Percentiles rank a stretch among this genome's conserved stretches.
Conservation (phyloP, 2,888 invertebrate species). For the Galerucella calmariensis region DNA sequence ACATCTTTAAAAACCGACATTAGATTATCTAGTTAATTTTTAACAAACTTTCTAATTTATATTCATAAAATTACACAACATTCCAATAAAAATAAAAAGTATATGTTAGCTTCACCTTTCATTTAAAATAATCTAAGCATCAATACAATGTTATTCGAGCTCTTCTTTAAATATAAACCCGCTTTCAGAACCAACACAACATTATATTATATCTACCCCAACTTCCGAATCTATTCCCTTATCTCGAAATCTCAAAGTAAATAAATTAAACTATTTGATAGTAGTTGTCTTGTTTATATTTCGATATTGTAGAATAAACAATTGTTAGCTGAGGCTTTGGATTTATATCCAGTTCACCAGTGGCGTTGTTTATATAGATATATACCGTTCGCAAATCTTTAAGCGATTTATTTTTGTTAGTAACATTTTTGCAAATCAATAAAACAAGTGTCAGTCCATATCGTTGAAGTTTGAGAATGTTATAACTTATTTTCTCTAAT, state of each 20-base stretch:
- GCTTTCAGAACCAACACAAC: constrained; percentile 6
- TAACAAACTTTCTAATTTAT: not conserved
- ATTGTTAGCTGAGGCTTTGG: constrained; percentile 41
- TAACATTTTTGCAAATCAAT: too few species aligned
- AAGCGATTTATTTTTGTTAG: too few species aligned
- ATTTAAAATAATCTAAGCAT: not conserved
- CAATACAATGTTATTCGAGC: not conserved
- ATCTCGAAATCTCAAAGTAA: constrained; percentile 41
- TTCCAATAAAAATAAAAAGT: too few species aligned
- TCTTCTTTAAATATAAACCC: not conserved
- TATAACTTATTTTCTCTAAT: too few species aligned
- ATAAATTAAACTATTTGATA: constrained; percentile 51
- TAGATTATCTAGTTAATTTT: not conserved
- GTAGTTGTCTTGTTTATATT: constrained; percentile 52
- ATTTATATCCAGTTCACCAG: constrained; percentile 39
- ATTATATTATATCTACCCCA: not conserved
- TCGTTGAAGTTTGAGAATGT: too few species aligned
- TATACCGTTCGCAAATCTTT: not conserved
- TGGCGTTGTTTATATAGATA: too few species aligned
- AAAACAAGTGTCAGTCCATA: too few species aligned
- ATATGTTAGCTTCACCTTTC: too few species aligned
- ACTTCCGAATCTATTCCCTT: constrained; percentile 10
- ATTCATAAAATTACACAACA: not conserved
- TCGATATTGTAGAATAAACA: constrained; percentile 51
- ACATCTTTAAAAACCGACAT: not conserved